A percentile compares a stretch with the other conserved stretches of the same genome.
phyloP scores from a whole-genome alignment of 2,888 invertebrate genomes.

The Drosophila mercatorum region DNA sequence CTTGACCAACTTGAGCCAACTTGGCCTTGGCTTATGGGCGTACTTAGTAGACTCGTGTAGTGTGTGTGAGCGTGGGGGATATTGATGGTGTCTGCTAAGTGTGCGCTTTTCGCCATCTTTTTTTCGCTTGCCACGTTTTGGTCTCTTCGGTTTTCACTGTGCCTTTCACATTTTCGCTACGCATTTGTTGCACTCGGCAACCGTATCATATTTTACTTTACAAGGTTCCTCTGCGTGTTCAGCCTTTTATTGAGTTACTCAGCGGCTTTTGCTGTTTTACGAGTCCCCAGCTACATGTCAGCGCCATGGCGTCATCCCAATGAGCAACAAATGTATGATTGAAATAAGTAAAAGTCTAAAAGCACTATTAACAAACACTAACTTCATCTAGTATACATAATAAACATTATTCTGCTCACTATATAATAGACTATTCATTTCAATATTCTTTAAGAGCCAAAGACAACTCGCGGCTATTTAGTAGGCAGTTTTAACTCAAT shows the following conservation, averaged over 20 bases:
- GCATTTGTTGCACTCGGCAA: conserved; percentile 56
- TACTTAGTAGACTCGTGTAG: conserved; percentile 12
- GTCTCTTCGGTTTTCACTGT: conserved; percentile 11
- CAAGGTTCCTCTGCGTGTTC: conserved; percentile 44
- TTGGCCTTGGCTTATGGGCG: conserved; percentile 48
- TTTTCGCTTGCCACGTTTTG: background rate
- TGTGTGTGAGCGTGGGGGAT: conserved; percentile 7
- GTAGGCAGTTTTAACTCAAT: too few species aligned
- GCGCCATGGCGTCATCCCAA: conserved; percentile 58
- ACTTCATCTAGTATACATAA: background rate
- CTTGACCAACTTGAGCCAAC: conserved; percentile 71
- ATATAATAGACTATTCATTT: too few species aligned
- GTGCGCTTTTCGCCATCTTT: conserved; percentile 20
- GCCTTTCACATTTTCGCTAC: conserved; percentile 13
- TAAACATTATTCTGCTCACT: too few species aligned
- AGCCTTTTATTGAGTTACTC: conserved; percentile 60
- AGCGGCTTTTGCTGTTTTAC: conserved; percentile 60
- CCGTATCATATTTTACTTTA: conserved; percentile 41
- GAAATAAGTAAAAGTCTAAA: background rate
- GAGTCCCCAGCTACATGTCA: conserved; percentile 44
- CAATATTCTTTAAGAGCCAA: too few species aligned
- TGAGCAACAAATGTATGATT: conserved; percentile 24
- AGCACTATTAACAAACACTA: background rate
- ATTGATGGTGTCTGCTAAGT: conserved; percentile 45
- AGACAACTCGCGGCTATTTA: too few species aligned